Percentiles rank a stretch among this genome's conserved stretches.
These are phyloP conservation scores for Sitta carolinensis DNA, from an alignment of 2,797 vertebrate genomes.

Conservation along the genomic window DNA sequence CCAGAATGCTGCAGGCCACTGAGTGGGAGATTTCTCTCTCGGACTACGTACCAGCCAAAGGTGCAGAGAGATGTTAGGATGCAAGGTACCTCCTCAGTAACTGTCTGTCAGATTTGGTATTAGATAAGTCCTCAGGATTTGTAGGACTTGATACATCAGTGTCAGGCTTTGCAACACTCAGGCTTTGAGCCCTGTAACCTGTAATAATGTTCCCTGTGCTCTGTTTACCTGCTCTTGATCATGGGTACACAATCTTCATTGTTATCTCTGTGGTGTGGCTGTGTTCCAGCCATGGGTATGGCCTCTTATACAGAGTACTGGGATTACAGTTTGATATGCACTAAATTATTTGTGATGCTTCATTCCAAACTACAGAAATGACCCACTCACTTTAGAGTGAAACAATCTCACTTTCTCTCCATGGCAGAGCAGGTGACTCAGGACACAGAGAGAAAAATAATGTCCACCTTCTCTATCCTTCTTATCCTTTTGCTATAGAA, in stretches of 20 bases:
- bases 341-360: background rate
- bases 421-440: background rate
- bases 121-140: background rate
- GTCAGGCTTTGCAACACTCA: background rate
- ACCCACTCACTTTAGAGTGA: background rate
- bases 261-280: background rate
- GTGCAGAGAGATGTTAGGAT: background rate
- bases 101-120: background rate
- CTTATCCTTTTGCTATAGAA: background rate
- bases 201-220: background rate
- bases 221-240: background rate
- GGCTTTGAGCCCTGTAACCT: background rate
- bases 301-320: background rate
- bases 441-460: background rate
- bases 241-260: accelerated
- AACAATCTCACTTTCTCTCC: background rate
- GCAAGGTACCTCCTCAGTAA: background rate
- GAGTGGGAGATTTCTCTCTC: background rate
- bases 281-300: background rate
- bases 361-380: background rate
- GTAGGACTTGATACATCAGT: background rate
- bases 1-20: background rate
- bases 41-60: background rate
- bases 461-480: background rate
- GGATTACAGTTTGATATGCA: background rate